Base-by-base conservation (phyloP, 2,113 vertebrate genomes). In the Ibidorhyncha struthersii region DNA sequence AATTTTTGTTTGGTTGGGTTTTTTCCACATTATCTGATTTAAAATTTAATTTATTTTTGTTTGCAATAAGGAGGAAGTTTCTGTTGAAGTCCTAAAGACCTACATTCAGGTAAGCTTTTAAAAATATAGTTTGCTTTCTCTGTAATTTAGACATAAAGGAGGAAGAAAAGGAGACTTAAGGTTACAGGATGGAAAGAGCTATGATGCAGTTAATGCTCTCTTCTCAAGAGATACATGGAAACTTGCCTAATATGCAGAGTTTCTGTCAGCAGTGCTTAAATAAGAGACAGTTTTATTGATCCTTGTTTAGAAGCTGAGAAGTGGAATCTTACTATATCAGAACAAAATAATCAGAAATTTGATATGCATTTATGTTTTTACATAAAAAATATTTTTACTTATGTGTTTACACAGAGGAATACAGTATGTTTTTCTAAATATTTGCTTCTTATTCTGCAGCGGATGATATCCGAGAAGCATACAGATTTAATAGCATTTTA, bases 401-500 rank as follows among this genome's bases (percentile, higher is more conserved):
- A 22, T 0, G 10, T 56, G 7, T 45, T 89, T 73, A 52, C 27
- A 43, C 14, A 43, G 55, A 61, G 61, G 38, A 86, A 26, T 67
- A 10, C 7, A 32, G 8, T 38, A 17, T 56, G 25, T 8, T 22
- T 70, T 73, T 86, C 23, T 87, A 34, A 67, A 6, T 67, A 7
- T 79, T 76, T 91, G 12, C 25, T 52, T 93, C 50, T 32, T 89
- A 0, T 80, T 86, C 71, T 90, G 65, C 92, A 99, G 99, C 97
- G 99, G 45, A 96, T 99, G 97, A 96, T 99, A 61, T 98, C 92
- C 17, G 99, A 99, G 92, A 99, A 99, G 94, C 99, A 99, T 76
- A 98, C 97, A 12, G 97, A 99, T 74, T 98, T 99, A 8, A 98
- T 99, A 89, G 99, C 99, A 2, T 99, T 99, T 95, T 99, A 99